Base-by-base conservation (phyloP, 2,113 vertebrate species). In the Pimephales promelas region DNA sequence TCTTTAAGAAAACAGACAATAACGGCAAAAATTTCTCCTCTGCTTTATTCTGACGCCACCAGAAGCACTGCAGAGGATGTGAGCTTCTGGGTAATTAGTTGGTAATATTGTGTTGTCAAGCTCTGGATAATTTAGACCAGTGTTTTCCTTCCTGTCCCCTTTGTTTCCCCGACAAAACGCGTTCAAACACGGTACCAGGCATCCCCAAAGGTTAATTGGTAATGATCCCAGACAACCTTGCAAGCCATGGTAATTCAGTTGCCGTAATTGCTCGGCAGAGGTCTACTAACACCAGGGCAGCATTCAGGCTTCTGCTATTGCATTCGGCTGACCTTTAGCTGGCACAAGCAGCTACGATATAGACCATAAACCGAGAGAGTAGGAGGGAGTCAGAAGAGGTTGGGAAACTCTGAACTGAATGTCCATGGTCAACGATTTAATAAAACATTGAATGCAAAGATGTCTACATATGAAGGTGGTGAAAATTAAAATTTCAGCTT, bases 161-260 rank as follows among this genome's bases (percentile, higher is more conserved):
- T 66, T 75, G 40, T 76, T 83, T 64, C n/a, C 66, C 10, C 59
- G 77, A 86, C 88, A 79, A 54, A 57, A 75, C 52, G 47, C 36
- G 87, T 77, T 87, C 74, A 61, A 77, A 86, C 84, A 56, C 54
- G 82, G 86, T 87, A 87, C 88, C 87, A 85, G 86, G 82, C 86
- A 86, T 85, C 84, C 56, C 87, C 76, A 66, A 68, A 91, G 91
- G 91, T 92, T 92, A 92, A 92, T 91, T 88, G 89, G 89, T 68
- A 84, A 77, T 64, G 82, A 70, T 68, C 57, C 31, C 18, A 52
- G 76, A 74, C 26, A 74, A 62, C 81, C 81, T 52, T 16, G 71
- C 81, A 18, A 36, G 22, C 80, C 81, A 43, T 79, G 57, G 22
- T 52, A 86, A 75, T 85, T 81, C 76, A 49, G 66, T 34, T 73